Evolutionary conservation across 1,140 invertebrate species (phyloP), one percentile per base, ranked within the genome.

Genomic region (Campodea augens): DNA sequence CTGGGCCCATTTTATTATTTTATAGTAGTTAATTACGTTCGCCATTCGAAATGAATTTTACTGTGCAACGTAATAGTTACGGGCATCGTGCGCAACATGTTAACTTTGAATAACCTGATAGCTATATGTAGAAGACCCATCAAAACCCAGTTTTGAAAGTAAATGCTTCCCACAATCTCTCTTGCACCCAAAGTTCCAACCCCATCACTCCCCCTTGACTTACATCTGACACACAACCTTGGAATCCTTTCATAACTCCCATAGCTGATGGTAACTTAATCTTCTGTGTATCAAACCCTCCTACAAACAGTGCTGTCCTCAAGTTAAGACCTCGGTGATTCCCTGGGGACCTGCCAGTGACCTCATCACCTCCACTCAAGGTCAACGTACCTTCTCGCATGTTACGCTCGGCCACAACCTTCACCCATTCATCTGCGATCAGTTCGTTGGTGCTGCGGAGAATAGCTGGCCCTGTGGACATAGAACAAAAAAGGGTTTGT

Each of bases 401-500:
- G 37, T 74, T 67, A 47, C 80, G 70, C 32, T 69, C 71, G 7
- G 83, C 66, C 5, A 69, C 64, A 1, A 91, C 73, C 25, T 73
- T 71, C 0, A 78, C 72, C 86, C 85, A 91, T 52, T 77, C 67
- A 37, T 77, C 73, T 0, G 72, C 60, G 21, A 65, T 62, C 12
- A 86, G 54, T 2, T 73, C 67, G 29, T 72, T 63, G 44, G 68
- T 62, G 21, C 77, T 81, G 32, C 69, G 65, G 27, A 85, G 68
- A 0, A 78, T 63, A 0, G 75, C 71, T 5, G 75, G 67, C 72
- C 81, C 80, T 52, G 77, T 78, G 18, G 86, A 88, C 38, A 80
- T 75, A 53, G 90, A 83, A 55, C 80, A 91, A 49, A 80, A 71
- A 65, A 93, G 88, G 57, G 95, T 87, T 0, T 93, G 58, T 49